Percentiles rank a stretch among this genome's conserved stretches.
Evolutionary conservation across 2,888 invertebrate species (phyloP).

Genomic region (Drosophila lacicola): DNA sequence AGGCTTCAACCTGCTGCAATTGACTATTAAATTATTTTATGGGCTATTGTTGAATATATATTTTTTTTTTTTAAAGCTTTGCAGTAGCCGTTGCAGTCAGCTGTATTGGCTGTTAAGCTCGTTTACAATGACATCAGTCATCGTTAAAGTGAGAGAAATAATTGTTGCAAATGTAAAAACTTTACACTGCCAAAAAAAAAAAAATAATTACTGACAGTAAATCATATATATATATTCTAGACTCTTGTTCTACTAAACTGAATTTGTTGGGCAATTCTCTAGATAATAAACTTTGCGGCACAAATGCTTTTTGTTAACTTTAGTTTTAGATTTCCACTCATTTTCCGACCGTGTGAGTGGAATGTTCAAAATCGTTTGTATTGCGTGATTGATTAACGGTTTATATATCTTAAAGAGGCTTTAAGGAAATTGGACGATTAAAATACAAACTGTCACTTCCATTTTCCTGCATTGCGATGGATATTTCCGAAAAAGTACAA

Average conservation of each 20-base stretch:
- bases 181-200: neutral
- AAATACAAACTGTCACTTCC: too few species aligned
- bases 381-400: too few species aligned
- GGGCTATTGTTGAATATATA: constrained; percentile 4
- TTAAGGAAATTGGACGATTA: too few species aligned
- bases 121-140: constrained; percentile 11
- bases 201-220: neutral
- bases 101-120: constrained; percentile 2
- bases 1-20: neutral
- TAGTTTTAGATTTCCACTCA: neutral
- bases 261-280: neutral
- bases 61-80: neutral
- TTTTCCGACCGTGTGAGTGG: neutral
- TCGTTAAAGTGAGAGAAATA: constrained; percentile 21
- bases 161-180: constrained; percentile 1
- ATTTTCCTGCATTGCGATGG: too few species aligned
- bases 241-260: neutral
- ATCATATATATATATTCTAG: constrained; percentile 2
- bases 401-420: too few species aligned
- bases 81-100: constrained; percentile 9
- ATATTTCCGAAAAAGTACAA: too few species aligned
- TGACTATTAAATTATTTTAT: constrained; percentile 3
- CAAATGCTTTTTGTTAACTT: neutral
- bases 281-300: too few species aligned
- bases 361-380: neutral